Percentiles rank a stretch among this genome's conserved stretches.
These are phyloP conservation scores for Phrynocephalus forsythii DNA, from an alignment of 2,797 vertebrate genomes.

Conservation along the genomic window DNA sequence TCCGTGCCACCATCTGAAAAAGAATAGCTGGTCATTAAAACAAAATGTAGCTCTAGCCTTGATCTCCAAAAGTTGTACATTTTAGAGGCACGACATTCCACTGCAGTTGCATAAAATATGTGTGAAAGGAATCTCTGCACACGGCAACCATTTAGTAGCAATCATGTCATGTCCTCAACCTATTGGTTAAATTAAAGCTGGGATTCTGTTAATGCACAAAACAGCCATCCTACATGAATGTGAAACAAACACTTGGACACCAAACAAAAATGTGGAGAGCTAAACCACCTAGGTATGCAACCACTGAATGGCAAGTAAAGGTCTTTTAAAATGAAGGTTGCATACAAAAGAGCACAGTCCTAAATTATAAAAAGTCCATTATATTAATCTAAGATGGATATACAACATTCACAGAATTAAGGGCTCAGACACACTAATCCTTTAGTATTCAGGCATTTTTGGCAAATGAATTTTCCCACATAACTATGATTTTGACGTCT, in stretches of 20 bases:
- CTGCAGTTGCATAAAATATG: not conserved
- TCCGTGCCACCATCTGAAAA: too few relatives aligned
- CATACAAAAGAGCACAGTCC: not conserved
- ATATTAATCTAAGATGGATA: constrained; percentile 1
- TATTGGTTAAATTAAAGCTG: not conserved
- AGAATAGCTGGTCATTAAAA: too few relatives aligned
- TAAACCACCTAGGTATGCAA: not conserved
- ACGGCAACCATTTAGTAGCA: too few relatives aligned
- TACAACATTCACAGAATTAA: not conserved
- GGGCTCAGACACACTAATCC: not conserved
- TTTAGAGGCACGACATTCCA: not conserved
- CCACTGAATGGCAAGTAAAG: not conserved
- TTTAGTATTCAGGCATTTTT: not conserved
- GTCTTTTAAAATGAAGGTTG: not conserved
- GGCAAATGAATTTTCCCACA: not conserved
- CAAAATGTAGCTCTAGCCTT: too few relatives aligned
- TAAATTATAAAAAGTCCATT: not conserved
- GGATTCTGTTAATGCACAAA: not conserved
- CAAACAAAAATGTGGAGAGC: too few relatives aligned
- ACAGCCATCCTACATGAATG: not conserved
- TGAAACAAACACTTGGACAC: not conserved
- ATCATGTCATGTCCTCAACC: not conserved
- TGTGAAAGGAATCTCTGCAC: not conserved
- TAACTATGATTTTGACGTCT: too few relatives aligned
- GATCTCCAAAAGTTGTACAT: too few relatives aligned